Evolutionary conservation across 1,140 invertebrate genomes (phyloP).

Genomic region (Mactra quadrangularis): DNA sequence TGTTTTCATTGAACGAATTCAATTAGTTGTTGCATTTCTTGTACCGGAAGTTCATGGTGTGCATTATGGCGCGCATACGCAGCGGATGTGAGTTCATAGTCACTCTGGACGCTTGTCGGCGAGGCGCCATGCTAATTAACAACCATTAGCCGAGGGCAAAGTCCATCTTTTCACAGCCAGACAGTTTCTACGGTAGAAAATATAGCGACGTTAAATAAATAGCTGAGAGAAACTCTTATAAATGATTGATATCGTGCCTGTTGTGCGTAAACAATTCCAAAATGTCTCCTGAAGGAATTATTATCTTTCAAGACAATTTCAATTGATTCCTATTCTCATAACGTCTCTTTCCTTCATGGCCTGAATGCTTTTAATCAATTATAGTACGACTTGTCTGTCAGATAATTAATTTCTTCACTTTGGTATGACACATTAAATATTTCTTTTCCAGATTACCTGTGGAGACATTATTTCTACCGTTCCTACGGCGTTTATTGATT

Average conservation of each 20-base stretch:
- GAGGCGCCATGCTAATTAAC: no score
- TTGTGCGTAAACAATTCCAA: constrained; percentile 41
- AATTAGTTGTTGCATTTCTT: no score
- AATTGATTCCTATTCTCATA: constrained; percentile 38
- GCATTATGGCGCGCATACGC: no score
- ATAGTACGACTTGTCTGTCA: constrained; percentile 39
- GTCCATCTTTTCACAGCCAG: no score
- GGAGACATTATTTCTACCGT: constrained; percentile 52
- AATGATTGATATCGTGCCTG: constrained; percentile 39
- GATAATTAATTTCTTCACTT: constrained; percentile 63
- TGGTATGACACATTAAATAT: constrained; percentile 61
- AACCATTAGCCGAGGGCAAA: no score
- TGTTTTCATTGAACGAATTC: no score
- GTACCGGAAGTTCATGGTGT: no score
- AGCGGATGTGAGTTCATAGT: no score
- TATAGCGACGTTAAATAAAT: no score
- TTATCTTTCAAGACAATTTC: constrained; percentile 55
- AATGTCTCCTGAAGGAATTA: constrained; percentile 38
- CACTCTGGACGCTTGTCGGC: no score
- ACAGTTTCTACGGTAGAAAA: no score
- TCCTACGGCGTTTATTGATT: constrained; percentile 47
- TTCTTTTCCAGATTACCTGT: constrained; percentile 61
- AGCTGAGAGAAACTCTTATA: constrained; percentile 15
- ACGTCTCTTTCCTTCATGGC: constrained; percentile 22
- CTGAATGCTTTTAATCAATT: constrained; percentile 61